Percentiles rank a stretch among this genome's conserved stretches.
phyloP scores from a whole-genome alignment of 2,113 vertebrate species.

The Athene noctua region DNA sequence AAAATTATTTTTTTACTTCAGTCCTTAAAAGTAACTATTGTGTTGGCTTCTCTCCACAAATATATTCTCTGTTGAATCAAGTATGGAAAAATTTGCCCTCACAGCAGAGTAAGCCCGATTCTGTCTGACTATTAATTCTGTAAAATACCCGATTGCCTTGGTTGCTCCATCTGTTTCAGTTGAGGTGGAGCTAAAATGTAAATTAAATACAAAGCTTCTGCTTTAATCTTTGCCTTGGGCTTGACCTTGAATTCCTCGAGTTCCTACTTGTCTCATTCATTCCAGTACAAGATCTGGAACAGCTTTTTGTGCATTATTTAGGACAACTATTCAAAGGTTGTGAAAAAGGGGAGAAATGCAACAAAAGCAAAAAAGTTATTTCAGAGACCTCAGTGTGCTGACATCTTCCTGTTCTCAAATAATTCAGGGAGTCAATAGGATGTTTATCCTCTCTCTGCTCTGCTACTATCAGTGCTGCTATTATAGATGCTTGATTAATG shows the following conservation, averaged over 20 bases:
- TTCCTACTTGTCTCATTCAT: neutral
- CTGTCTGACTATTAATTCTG: neutral
- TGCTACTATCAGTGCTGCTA: neutral
- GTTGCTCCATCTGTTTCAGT: neutral
- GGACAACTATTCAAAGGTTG: neutral
- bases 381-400: neutral
- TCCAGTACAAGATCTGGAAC: neutral
- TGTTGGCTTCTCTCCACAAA: neutral
- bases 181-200: constrained; percentile 1
- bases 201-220: constrained; percentile 4
- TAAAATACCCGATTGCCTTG: neutral
- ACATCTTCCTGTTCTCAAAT: neutral
- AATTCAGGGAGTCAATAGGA: neutral
- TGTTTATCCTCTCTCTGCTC: constrained; percentile 3
- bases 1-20: neutral
- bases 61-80: neutral
- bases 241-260: constrained; percentile 25
- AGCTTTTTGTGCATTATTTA: neutral
- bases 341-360: neutral
- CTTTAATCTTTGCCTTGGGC: constrained; percentile 35
- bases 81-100: neutral
- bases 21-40: neutral
- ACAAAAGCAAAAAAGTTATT: neutral
- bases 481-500: neutral
- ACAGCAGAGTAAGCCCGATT: neutral